Percentiles rank a stretch among this genome's conserved stretches.
Conservation (phyloP, 2,797 vertebrate species). For the Hydrolagus colliei region DNA sequence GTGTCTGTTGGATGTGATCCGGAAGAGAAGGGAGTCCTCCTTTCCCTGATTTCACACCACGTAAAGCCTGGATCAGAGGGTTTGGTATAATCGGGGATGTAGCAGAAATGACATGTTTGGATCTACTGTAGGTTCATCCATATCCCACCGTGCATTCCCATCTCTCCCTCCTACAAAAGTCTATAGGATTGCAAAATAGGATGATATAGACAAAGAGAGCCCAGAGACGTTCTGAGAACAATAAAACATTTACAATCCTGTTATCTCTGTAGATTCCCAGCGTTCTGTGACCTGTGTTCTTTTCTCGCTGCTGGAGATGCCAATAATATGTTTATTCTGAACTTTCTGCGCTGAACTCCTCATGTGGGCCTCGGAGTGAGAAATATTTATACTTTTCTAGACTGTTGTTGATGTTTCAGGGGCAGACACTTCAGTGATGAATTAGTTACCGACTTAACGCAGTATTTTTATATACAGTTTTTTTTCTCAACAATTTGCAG, state of each 20-base stretch:
- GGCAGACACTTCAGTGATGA: neutral
- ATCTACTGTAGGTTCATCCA: neutral
- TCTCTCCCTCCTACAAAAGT: neutral
- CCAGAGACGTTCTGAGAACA: neutral
- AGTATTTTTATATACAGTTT: too few relatives aligned
- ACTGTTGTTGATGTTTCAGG: slow-evolving; percentile 5
- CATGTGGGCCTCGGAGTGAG: neutral
- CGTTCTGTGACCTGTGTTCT: neutral
- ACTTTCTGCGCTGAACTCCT: neutral
- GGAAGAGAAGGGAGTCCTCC: neutral
- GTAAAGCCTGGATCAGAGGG: neutral
- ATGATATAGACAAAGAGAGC: too few relatives aligned
- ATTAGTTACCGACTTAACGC: neutral
- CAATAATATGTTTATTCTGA: neutral
- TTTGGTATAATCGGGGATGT: neutral
- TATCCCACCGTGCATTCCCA: neutral
- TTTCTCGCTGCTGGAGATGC: neutral
- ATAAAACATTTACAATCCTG: neutral
- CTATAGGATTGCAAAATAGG: neutral
- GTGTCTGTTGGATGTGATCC: neutral
- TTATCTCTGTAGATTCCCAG: neutral
- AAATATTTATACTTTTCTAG: neutral
- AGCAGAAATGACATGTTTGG: neutral
- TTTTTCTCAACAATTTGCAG: too few relatives aligned
- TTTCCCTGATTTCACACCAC: neutral